These are phyloP conservation scores for Saccopteryx bilineata DNA, from an alignment of 2,113 vertebrate genomes.

Conservation along the genomic window DNA sequence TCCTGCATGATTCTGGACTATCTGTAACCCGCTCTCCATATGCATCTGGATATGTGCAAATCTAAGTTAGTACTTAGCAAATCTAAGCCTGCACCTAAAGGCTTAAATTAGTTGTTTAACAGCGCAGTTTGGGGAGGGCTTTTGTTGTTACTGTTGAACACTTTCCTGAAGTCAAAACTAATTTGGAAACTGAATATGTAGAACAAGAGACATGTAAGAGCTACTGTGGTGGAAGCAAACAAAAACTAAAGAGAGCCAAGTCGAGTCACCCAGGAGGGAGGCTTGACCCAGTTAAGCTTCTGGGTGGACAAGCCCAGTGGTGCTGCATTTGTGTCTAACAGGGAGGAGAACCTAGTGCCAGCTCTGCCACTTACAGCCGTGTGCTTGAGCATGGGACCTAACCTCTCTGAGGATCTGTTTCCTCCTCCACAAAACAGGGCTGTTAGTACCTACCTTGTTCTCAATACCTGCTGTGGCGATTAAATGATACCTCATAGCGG, in stretches of 20 bases:
- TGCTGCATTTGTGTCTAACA: background rate
- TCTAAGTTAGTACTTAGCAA: slow-evolving; percentile 27
- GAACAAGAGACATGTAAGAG: slow-evolving; percentile 33
- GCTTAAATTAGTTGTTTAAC: background rate
- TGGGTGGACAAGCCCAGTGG: background rate
- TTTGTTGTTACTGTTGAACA: background rate
- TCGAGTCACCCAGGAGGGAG: background rate
- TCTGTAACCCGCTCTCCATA: background rate
- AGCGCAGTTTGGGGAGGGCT: background rate
- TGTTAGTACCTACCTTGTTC: background rate
- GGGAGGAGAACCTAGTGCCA: background rate
- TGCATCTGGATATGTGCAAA: background rate
- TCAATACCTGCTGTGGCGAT: background rate
- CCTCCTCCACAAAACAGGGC: background rate
- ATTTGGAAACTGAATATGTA: slow-evolving; percentile 45
- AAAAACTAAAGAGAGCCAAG: background rate
- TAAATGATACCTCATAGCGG: background rate
- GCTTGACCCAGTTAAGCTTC: background rate
- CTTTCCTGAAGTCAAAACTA: slow-evolving; percentile 21
- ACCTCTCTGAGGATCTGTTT: background rate
- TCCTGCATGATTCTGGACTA: background rate
- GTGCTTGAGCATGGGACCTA: background rate
- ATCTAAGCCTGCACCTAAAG: background rate
- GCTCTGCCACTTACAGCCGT: background rate
- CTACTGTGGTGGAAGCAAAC: background rate